Evolutionary conservation across 64 coral and sea anemone species (phyloP).

Genomic region (Acropora tenuis): DNA sequence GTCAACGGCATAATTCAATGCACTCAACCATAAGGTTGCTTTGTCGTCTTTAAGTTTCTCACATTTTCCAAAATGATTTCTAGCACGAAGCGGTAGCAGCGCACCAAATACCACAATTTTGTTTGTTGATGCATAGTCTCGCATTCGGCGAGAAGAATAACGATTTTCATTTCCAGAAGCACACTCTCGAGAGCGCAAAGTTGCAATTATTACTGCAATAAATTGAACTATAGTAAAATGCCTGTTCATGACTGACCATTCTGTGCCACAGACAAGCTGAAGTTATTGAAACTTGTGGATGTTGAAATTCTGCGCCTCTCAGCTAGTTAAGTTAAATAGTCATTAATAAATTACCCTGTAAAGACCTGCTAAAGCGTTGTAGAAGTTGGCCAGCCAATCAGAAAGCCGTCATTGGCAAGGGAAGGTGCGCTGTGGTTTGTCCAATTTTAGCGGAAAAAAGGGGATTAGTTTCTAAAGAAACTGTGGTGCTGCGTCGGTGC

Average conservation of each 20-base stretch:
- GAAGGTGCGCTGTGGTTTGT: neutral
- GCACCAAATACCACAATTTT: conserved; percentile 65
- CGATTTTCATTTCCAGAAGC: neutral
- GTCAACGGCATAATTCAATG: conserved; percentile 70
- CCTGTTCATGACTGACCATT: conserved; percentile 29
- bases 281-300: neutral
- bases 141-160: neutral
- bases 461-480: no score
- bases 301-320: neutral
- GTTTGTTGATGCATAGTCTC: neutral
- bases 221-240: neutral
- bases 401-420: neutral
- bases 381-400: neutral
- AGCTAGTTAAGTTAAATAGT: neutral
- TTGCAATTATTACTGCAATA: neutral
- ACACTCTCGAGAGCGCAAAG: neutral
- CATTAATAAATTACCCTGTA: neutral
- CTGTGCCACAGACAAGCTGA: neutral
- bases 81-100: conserved; percentile 55
- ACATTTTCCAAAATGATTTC: conserved; percentile 27
- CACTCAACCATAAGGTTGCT: conserved; percentile 59
- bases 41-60: conserved; percentile 19
- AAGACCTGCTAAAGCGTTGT: neutral
- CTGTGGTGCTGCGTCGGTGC: no score
- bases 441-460: no score